phyloP scores from a whole-genome alignment of 1,140 invertebrate species.

The Pseudomyrmex cubaensis region DNA sequence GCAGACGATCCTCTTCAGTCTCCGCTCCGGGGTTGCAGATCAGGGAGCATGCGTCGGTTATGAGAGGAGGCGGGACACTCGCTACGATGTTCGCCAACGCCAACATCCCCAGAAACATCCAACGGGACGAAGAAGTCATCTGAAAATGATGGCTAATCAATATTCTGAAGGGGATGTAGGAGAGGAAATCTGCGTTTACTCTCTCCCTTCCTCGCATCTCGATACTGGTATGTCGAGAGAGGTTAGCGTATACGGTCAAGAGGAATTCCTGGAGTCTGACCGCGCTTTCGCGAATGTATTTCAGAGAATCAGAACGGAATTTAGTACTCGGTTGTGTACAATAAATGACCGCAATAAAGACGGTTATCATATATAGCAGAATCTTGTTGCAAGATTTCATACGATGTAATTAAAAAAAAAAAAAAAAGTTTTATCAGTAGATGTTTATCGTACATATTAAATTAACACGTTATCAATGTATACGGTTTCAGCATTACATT shows the following conservation, averaged over 20 bases:
- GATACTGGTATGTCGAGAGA: conserved; percentile 51
- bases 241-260: conserved; percentile 51
- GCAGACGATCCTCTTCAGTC: background rate
- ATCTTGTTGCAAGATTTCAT: background rate
- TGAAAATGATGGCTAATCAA: conserved; percentile 85
- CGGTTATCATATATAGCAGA: background rate
- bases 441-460: background rate
- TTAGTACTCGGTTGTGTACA: background rate
- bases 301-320: background rate
- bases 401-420: conserved; percentile 5
- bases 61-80: conserved; percentile 57
- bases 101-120: conserved; percentile 75
- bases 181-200: background rate
- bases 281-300: background rate
- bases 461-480: background rate
- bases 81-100: conserved; percentile 75
- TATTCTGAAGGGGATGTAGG: conserved; percentile 73
- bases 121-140: conserved; percentile 77
- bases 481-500: background rate
- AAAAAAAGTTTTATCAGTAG: background rate
- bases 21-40: conserved; percentile 53
- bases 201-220: conserved; percentile 53
- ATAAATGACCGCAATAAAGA: background rate
- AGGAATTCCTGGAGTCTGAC: conserved; percentile 59
- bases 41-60: conserved; percentile 69